Evolutionary conservation across 2,797 vertebrate species (phyloP).

Genomic region (Sparus aurata): DNA sequence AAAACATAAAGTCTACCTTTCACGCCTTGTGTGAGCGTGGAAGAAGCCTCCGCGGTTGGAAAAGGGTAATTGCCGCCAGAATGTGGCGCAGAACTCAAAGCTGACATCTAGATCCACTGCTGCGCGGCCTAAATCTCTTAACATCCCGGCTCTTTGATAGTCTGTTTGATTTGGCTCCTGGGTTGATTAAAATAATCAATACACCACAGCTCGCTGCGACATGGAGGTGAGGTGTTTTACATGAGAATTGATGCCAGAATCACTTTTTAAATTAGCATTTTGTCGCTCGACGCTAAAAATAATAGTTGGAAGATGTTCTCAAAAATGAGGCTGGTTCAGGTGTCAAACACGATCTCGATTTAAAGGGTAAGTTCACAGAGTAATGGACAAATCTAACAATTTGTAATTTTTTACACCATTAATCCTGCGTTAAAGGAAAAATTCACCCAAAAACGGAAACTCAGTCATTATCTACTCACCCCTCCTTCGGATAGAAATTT

Average conservation of each 20-base stretch:
- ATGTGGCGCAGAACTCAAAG: slow-evolving; percentile 10
- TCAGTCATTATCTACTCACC: too few species aligned
- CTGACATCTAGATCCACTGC: slow-evolving; percentile 53
- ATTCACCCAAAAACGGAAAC: too few species aligned
- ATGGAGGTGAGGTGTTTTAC: background rate
- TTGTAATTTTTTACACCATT: too few species aligned
- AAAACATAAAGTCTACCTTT: background rate
- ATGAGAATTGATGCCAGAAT: slow-evolving; percentile 2
- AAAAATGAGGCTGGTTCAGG: background rate
- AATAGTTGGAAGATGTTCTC: background rate
- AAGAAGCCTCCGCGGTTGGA: slow-evolving; percentile 15
- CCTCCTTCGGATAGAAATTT: too few species aligned
- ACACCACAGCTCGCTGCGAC: slow-evolving; percentile 5
- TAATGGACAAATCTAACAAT: too few species aligned
- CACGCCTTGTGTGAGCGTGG: slow-evolving; percentile 8
- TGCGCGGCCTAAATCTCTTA: slow-evolving; percentile 22
- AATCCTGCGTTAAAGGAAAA: too few species aligned
- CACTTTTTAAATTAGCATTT: background rate
- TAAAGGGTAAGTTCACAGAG: too few species aligned
- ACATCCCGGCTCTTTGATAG: background rate
- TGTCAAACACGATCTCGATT: background rate
- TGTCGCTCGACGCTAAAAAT: background rate
- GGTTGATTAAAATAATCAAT: slow-evolving; percentile 42
- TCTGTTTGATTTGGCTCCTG: background rate
- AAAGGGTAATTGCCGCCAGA: slow-evolving; percentile 10